Base-by-base conservation (phyloP, 92 coral and sea anemone species). In the Metridium senile region DNA sequence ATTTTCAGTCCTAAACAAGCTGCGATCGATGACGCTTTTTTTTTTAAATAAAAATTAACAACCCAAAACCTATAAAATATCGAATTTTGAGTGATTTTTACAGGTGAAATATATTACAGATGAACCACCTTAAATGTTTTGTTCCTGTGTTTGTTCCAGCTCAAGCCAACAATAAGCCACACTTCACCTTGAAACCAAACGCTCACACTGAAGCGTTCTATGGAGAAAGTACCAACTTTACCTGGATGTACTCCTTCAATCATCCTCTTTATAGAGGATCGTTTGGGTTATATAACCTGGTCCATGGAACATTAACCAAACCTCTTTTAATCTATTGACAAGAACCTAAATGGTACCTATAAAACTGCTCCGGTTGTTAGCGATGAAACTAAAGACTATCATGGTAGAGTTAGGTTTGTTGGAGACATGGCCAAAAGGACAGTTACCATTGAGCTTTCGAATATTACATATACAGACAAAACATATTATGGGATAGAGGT, bases 141-240 rank as follows among this genome's bases (percentile, higher is more conserved):
- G 8, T 7, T 53, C 8, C n/a, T 53, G n/a, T 20, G 0, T 33
- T n/a, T n/a, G n/a, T n/a, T n/a, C n/a, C 34, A 22, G 49, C 30
- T 0, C 72, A 67, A 84, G 84, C 67, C 30, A 72, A 80, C 78
- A 62, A 84, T 13, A 78, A 78, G 56, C 75, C 72, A 68, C 67
- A 26, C 23, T 75, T 49, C 46, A 47, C 66, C 7, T 25, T 2
- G 71, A 56, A 62, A 39, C 72, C 69, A 39, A 80, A 74, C 22
- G 62, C 58, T 25, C 56, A 72, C 9, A 69, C 71, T 0, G 9
- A 32, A 22, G 85, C 73, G 1, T 68, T 25, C 16, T 34, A 25
- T 22, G 89, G 86, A 61, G 65, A 49, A 16, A 75, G 47, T 30
- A 35, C 54, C 30, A 85, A 75, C 30, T 80, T 85, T 32, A 63